Conservation (phyloP, 2,797 vertebrate species). For the Dallia pectoralis region DNA sequence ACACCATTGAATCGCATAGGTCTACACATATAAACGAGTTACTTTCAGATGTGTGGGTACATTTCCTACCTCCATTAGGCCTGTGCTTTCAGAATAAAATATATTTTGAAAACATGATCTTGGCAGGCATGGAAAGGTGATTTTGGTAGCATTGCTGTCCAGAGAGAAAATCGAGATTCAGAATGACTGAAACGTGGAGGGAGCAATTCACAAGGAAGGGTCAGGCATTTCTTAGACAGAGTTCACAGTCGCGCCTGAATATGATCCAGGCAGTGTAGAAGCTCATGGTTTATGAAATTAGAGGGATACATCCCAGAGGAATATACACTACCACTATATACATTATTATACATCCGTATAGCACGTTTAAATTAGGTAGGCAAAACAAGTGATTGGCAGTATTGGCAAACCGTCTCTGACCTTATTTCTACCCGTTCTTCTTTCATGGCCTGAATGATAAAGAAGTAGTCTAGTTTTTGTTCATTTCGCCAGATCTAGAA, state of each 20-base stretch:
- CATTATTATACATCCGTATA: conserved; percentile 21
- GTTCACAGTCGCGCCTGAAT: not conserved
- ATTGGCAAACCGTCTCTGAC: not conserved
- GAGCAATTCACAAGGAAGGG: conserved; percentile 7
- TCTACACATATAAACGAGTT: not conserved
- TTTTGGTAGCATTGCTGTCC: not conserved
- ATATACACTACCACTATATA: conserved; percentile 16
- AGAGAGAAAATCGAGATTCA: not conserved
- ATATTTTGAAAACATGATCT: not conserved
- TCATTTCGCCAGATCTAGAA: no score
- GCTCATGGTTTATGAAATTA: not conserved
- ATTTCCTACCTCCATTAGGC: not conserved
- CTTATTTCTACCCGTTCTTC: not conserved
- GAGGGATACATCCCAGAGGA: conserved; percentile 28
- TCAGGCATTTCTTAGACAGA: conserved; percentile 17
- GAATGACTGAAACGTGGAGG: not conserved
- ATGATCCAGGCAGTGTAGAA: conserved; percentile 13
- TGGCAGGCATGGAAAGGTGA: not conserved
- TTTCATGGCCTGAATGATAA: not conserved
- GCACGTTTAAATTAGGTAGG: conserved; percentile 28
- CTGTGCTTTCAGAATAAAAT: not conserved
- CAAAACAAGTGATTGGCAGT: not conserved
- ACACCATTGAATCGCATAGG: not conserved
- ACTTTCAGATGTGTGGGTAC: not conserved
- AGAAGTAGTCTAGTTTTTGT: not conserved